Conservation (phyloP, 1,140 invertebrate species). For the Scylla paramamosain region DNA sequence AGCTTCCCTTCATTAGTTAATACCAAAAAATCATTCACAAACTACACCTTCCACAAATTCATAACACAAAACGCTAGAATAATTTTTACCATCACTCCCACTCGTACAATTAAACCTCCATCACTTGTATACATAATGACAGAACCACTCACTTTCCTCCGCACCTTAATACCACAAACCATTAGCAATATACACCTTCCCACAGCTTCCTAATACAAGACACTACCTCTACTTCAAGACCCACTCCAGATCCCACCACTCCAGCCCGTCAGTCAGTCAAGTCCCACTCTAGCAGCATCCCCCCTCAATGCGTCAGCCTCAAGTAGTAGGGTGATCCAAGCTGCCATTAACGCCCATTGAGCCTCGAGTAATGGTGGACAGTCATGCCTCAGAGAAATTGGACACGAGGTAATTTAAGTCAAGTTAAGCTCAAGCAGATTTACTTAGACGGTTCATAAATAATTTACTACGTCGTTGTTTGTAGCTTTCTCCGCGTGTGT, state of each 20-base stretch:
- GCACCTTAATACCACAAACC: background rate
- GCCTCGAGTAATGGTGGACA: conserved; percentile 23
- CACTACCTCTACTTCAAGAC: too few species aligned
- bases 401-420: conserved; percentile 44
- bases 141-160: too few species aligned
- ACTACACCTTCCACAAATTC: too few species aligned
- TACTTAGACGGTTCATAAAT: too few species aligned
- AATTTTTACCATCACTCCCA: too few species aligned
- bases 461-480: too few species aligned
- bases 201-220: too few species aligned
- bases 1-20: too few species aligned
- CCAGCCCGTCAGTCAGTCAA: background rate
- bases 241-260: background rate
- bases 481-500: background rate
- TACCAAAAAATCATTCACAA: too few species aligned
- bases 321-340: conserved; percentile 14
- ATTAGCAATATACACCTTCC: conserved; percentile 7
- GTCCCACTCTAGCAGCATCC: background rate
- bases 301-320: background rate
- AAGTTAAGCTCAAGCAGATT: background rate
- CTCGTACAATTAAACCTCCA: too few species aligned
- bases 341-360: conserved; percentile 53
- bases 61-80: too few species aligned
- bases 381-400: conserved; percentile 29
- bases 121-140: too few species aligned